Percentiles rank a stretch among this genome's conserved stretches.
phyloP scores from a whole-genome alignment of 64 coral and sea anemone species.

The Pachyseris speciosa region DNA sequence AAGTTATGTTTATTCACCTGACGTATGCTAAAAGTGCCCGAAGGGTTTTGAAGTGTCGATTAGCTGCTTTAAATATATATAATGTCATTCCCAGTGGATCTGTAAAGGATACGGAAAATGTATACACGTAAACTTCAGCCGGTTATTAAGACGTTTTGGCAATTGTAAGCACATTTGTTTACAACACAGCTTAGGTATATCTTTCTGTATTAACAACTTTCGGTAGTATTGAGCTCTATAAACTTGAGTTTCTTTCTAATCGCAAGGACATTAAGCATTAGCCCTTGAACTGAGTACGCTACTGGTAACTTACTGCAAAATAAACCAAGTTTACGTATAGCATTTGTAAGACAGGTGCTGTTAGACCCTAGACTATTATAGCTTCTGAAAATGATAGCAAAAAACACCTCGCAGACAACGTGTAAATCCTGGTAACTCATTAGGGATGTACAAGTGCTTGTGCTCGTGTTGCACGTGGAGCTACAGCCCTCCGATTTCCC shows the following conservation, averaged over 20 bases:
- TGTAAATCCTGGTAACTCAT: constrained; percentile 50
- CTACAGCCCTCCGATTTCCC: constrained; percentile 12
- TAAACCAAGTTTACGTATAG: not conserved
- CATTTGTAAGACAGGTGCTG: not conserved
- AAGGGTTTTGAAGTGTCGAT: too few species aligned
- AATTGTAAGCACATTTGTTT: too few species aligned
- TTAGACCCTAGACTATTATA: not conserved
- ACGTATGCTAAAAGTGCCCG: too few species aligned
- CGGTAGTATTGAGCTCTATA: not conserved
- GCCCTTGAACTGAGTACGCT: not conserved
- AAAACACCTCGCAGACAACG: constrained; percentile 50
- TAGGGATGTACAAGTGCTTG: constrained; percentile 48
- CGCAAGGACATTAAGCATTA: not conserved
- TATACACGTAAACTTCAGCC: too few species aligned
- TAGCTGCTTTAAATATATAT: too few species aligned
- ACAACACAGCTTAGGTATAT: not conserved
- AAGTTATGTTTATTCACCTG: too few species aligned
- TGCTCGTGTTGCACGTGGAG: constrained; percentile 44
- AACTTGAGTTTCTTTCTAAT: constrained; percentile 1
- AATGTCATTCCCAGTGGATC: too few species aligned
- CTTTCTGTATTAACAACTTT: not conserved
- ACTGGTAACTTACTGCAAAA: constrained; percentile 36
- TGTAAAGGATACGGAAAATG: too few species aligned
- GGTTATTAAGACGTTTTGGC: too few species aligned
- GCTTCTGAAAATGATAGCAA: constrained; percentile 21